These are phyloP conservation scores for Seriola rivoliana DNA, from an alignment of 2,113 vertebrate species.

Conservation along the genomic window DNA sequence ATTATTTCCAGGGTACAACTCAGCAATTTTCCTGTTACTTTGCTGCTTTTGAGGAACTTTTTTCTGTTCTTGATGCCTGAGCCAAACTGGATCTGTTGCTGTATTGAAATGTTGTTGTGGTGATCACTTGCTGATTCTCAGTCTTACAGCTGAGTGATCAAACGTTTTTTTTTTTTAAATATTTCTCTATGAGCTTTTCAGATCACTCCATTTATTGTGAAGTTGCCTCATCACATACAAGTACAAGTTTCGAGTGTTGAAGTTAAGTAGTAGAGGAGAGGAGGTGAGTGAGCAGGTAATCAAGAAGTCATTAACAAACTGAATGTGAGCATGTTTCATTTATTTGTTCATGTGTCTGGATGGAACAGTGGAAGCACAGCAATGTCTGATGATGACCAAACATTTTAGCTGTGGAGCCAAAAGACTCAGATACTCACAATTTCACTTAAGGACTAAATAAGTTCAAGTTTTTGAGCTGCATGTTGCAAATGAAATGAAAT, in stretches of 20 bases:
- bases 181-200: conserved; percentile 13
- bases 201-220: background rate
- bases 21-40: background rate
- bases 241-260: conserved; percentile 6
- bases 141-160: conserved; percentile 35
- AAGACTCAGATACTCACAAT: background rate
- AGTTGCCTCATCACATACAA: background rate
- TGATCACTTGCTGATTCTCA: conserved; percentile 26
- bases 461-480: background rate
- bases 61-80: conserved; percentile 23
- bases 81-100: conserved; percentile 36
- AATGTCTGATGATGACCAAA: background rate
- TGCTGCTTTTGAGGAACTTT: conserved; percentile 13
- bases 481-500: background rate
- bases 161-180: background rate
- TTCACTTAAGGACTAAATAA: background rate
- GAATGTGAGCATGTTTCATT: background rate
- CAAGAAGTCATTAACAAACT: background rate
- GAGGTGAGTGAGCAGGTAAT: conserved; percentile 25
- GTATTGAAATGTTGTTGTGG: conserved; percentile 9
- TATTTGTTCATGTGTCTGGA: conserved; percentile 1
- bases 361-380: background rate
- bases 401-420: background rate
- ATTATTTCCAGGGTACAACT: conserved; percentile 27
- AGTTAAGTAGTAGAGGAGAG: conserved; percentile 17